These are phyloP conservation scores for Melitaea cinxia DNA, from an alignment of 1,140 invertebrate genomes.

Conservation along the genomic window DNA sequence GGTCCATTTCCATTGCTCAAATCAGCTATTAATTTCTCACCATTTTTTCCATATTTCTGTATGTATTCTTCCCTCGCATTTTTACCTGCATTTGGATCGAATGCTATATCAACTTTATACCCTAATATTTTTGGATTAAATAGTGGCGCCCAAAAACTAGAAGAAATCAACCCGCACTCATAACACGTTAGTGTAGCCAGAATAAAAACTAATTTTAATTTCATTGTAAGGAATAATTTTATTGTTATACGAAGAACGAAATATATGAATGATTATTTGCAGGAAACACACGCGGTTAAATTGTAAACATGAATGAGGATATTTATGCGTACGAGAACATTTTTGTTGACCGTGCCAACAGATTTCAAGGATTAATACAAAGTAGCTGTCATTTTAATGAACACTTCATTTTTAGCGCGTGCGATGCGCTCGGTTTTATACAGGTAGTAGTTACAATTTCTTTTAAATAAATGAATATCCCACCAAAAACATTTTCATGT, in stretches of 20 bases:
- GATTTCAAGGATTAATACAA: constrained; percentile 29
- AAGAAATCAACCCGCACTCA: constrained; percentile 55
- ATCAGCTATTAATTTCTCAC: constrained; percentile 62
- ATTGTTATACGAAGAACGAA: constrained; percentile 7
- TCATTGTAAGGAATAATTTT: constrained; percentile 35
- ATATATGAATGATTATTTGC: constrained; percentile 33
- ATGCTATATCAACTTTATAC: constrained; percentile 61
- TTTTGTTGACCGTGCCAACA: constrained; percentile 32
- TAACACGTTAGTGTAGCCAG: constrained; percentile 45
- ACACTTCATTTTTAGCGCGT: background rate
- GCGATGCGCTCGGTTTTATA: no score
- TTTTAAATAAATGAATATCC: no score
- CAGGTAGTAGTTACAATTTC: no score
- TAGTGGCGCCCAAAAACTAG: constrained; percentile 74
- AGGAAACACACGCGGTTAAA: constrained; percentile 30
- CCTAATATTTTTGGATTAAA: constrained; percentile 66
- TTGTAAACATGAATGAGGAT: constrained; percentile 25
- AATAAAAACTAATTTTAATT: constrained; percentile 43
- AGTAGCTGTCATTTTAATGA: constrained; percentile 20
- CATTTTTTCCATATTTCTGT: constrained; percentile 58
- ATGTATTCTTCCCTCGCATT: constrained; percentile 48
- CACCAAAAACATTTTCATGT: no score
- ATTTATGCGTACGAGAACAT: constrained; percentile 25
- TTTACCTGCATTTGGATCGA: constrained; percentile 58
- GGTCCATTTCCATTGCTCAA: constrained; percentile 65